Base-by-base conservation (phyloP, 1,140 invertebrate genomes). In the Hypsibius dujardini region DNA sequence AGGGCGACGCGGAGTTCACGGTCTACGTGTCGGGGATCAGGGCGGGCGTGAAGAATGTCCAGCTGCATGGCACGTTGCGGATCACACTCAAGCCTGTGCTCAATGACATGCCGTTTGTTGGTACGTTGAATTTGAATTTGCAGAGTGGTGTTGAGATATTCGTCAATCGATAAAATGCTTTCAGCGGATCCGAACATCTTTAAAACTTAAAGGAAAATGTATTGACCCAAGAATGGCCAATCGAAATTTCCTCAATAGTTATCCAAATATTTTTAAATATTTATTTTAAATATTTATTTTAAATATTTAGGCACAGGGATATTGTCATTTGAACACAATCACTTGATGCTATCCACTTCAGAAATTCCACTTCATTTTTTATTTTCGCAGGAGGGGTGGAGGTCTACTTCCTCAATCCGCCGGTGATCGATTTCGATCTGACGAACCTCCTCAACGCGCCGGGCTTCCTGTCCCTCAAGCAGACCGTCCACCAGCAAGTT, bases 31-130 rank as follows among this genome's bases (percentile, higher is more conserved):
- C 62, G 12, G 62, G 62, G 12, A 67, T 67, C 62, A 67, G 3
- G 42, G 62, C 62, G 12, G 62, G 62, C 62, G 7, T 67, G 12
- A 67, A 67, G 62, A 67, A 67, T 42, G 42, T 67, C 62, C 62
- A 67, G 62, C 12, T 67, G 12, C 12, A 45, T 3, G 62, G 62
- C 12, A 45, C 42, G 12, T 42, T 67, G 62, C 62, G 62, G 12
- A 45, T 67, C 42, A 42, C 45, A 12, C 42, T 67, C 12, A 67
- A 67, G 45, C 62, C 62, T 45, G 3, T 67, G 12, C 42, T 67
- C 12, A 42, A 3, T 3, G 12, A 67, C 12, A 7, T 67, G 62
- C 62, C 62, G 3, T 67, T 67, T 15, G 45, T 67, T 7, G 62
- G 62, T 67, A 3, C 3, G 50, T 56, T 7, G 7, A 56, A 56